A percentile compares a stretch with the other conserved stretches of the same genome.
Conservation (phyloP, 2,888 invertebrate genomes). For the Lithophane semibrunnea region DNA sequence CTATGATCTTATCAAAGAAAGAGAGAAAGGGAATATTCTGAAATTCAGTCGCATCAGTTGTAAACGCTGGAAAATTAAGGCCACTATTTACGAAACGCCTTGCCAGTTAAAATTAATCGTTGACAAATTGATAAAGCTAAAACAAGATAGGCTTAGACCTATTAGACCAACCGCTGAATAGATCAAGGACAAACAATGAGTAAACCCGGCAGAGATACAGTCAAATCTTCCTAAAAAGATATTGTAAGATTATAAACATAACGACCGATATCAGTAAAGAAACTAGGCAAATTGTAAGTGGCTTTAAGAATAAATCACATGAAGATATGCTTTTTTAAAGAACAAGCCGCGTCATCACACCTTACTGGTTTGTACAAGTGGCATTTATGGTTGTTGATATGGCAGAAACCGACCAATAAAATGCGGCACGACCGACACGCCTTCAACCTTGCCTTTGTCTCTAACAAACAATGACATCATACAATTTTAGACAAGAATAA, state of each 20-base stretch:
- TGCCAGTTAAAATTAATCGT: slow-evolving; percentile 1
- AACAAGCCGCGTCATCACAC: slow-evolving; percentile 42
- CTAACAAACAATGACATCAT: slow-evolving; percentile 62
- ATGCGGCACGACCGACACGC: slow-evolving; percentile 58
- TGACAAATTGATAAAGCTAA: slow-evolving; percentile 52
- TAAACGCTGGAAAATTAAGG: slow-evolving; percentile 1
- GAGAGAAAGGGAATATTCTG: not conserved
- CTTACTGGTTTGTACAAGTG: slow-evolving; percentile 57
- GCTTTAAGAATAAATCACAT: not conserved
- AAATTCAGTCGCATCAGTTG: not conserved
- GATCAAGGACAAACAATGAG: slow-evolving; percentile 51
- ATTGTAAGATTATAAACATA: slow-evolving; percentile 22
- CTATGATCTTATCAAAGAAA: not conserved
- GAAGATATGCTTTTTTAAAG: slow-evolving; percentile 14
- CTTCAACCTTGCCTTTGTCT: slow-evolving; percentile 54
- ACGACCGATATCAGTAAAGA: not conserved
- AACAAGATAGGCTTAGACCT: not conserved
- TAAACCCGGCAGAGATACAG: slow-evolving; percentile 24
- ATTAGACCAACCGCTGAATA: slow-evolving; percentile 32
- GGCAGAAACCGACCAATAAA: slow-evolving; percentile 60
- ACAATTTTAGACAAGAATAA: slow-evolving; percentile 21
- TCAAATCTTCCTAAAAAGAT: slow-evolving; percentile 42
- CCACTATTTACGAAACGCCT: not conserved
- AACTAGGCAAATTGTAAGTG: not conserved
- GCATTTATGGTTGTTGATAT: slow-evolving; percentile 55